Conservation (phyloP, 2,888 invertebrate genomes). For the Caenorhabditis imperialis region DNA sequence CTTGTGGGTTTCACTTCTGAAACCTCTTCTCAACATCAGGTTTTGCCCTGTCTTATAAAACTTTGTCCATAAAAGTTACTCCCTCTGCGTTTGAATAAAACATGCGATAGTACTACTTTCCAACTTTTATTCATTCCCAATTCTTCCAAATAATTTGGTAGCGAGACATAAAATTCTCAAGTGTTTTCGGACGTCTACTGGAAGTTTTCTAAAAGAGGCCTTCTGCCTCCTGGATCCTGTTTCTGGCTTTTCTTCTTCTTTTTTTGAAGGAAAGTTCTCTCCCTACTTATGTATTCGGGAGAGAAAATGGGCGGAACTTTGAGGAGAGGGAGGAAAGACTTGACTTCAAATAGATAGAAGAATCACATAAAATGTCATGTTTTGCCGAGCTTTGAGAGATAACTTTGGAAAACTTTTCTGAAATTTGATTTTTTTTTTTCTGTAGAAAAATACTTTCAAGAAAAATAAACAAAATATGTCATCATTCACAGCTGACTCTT, state of each 20-base stretch:
- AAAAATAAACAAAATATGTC: background rate
- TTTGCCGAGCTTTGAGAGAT: too few relatives aligned
- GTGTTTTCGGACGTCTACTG: slow-evolving; percentile 38
- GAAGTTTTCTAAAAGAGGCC: slow-evolving; percentile 1
- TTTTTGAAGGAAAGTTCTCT: slow-evolving; percentile 27
- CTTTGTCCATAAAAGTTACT: background rate
- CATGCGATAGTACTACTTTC: slow-evolving; percentile 11
- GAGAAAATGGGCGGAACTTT: background rate
- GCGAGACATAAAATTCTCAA: slow-evolving; percentile 43
- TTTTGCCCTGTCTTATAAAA: background rate
- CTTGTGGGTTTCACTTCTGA: too few relatives aligned
- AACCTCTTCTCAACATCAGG: background rate
- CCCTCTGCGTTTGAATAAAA: background rate
- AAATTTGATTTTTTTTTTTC: slow-evolving; percentile 5
- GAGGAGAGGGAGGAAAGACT: too few relatives aligned
- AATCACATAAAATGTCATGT: too few relatives aligned
- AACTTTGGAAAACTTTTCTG: too few relatives aligned
- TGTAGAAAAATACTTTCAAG: slow-evolving; percentile 4
- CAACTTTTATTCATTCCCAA: slow-evolving; percentile 5
- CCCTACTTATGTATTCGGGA: slow-evolving; percentile 40
- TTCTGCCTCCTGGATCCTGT: slow-evolving; percentile 29
- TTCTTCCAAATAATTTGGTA: slow-evolving; percentile 14
- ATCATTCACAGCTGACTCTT: background rate
- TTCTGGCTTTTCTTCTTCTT: slow-evolving; percentile 20
- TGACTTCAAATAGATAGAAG: too few relatives aligned